Conservation (phyloP, 2,797 vertebrate species). For the Galaxias olidus region DNA sequence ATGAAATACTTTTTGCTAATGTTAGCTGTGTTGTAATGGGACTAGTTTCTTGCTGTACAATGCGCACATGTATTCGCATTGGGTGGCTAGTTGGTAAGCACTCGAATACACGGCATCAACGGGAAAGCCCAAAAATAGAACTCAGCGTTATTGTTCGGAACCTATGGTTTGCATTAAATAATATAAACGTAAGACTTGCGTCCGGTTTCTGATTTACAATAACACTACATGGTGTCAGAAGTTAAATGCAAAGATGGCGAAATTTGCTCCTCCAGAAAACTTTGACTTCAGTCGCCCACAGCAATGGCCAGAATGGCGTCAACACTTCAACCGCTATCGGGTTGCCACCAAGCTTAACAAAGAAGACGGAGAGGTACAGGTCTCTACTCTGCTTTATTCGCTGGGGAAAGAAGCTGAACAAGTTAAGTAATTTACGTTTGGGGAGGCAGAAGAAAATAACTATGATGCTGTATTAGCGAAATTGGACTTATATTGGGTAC, state of each 20-base stretch:
- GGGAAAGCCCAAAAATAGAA: too few relatives aligned
- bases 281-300: slow-evolving; percentile 6
- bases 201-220: too few relatives aligned
- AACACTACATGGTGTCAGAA: too few relatives aligned
- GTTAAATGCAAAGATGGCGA: slow-evolving; percentile 18
- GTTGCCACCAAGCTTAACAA: slow-evolving; percentile 19
- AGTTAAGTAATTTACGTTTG: slow-evolving; percentile 8
- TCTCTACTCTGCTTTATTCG: slow-evolving; percentile 16
- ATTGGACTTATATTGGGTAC: not conserved
- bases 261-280: slow-evolving; percentile 18
- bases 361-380: slow-evolving; percentile 13
- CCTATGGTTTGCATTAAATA: too few relatives aligned
- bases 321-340: slow-evolving; percentile 12
- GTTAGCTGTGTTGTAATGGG: too few relatives aligned
- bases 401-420: slow-evolving; percentile 20
- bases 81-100: too few relatives aligned
- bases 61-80: too few relatives aligned
- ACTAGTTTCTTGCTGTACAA: too few relatives aligned
- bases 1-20: too few relatives aligned
- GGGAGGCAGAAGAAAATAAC: not conserved
- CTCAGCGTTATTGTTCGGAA: too few relatives aligned
- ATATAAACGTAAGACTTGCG: too few relatives aligned
- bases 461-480: slow-evolving; percentile 3
- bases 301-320: slow-evolving; percentile 18
- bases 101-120: too few relatives aligned